phyloP scores from a whole-genome alignment of 2,888 invertebrate genomes.

The Leptinotarsa haldemani region DNA sequence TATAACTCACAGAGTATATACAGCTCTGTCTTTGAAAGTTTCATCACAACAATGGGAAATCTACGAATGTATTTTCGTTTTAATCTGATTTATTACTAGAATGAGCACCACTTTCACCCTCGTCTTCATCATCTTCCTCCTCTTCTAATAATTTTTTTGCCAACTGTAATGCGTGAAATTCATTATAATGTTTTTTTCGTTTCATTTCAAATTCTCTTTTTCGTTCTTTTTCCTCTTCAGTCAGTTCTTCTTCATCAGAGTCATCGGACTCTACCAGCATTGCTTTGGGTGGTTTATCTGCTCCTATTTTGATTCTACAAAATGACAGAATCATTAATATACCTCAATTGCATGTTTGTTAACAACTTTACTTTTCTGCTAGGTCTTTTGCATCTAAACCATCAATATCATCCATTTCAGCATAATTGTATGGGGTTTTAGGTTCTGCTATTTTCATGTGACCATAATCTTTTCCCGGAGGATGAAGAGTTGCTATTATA shows the following conservation, averaged over 20 bases:
- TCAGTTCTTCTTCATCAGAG: conserved; percentile 62
- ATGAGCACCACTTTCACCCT: conserved; percentile 38
- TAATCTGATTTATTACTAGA: conserved; percentile 32
- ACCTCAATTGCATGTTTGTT: not conserved
- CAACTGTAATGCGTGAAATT: conserved; percentile 93
- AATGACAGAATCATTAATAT: conserved; percentile 17
- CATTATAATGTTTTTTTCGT: conserved; percentile 97
- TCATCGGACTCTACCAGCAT: conserved; percentile 63
- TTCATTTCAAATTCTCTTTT: conserved; percentile 89
- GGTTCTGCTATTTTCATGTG: conserved; percentile 99
- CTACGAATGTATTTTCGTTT: conserved; percentile 37
- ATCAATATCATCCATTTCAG: conserved; percentile 71
- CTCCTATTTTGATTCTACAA: conserved; percentile 63
- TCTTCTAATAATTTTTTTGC: conserved; percentile 93
- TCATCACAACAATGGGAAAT: conserved; percentile 47
- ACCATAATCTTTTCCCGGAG: conserved; percentile 98
- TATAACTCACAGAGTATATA: conserved; percentile 41
- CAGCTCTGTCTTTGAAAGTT: conserved; percentile 38
- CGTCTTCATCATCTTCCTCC: conserved; percentile 79
- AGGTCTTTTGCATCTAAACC: conserved; percentile 77
- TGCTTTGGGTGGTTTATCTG: conserved; percentile 66
- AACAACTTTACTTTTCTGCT: conserved; percentile 75
- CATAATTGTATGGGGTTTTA: conserved; percentile 89
- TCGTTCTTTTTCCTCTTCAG: conserved; percentile 71
- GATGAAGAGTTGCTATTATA: conserved; percentile 97